A percentile compares a stretch with the other conserved stretches of the same genome.
These are phyloP conservation scores for Microtus ochrogaster DNA, from an alignment of 2,113 vertebrate genomes.

Conservation along the genomic window DNA sequence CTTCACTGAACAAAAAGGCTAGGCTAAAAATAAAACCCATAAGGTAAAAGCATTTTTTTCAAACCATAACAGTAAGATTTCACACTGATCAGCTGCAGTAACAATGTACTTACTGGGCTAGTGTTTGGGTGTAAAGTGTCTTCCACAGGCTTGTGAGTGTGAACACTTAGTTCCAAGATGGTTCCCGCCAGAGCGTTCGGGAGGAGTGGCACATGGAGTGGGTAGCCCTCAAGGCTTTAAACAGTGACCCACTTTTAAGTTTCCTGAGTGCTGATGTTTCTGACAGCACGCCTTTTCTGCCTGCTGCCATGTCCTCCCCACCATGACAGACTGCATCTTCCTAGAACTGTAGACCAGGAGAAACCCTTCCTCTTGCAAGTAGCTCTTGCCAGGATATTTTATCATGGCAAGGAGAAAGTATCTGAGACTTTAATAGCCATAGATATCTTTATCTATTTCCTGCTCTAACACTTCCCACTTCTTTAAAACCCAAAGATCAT, in stretches of 20 bases:
- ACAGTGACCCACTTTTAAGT: neutral
- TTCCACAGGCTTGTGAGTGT: neutral
- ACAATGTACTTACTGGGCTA: conserved; percentile 1
- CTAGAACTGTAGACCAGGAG: neutral
- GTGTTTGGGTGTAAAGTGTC: neutral
- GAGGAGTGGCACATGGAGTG: neutral
- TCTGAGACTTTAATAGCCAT: neutral
- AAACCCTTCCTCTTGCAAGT: neutral
- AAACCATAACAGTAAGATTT: conserved; percentile 47
- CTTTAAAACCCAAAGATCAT: conserved; percentile 2
- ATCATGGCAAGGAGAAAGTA: neutral
- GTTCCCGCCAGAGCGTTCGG: neutral
- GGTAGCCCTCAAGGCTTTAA: neutral
- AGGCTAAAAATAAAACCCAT: conserved; percentile 35
- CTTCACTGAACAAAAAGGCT: conserved; percentile 15
- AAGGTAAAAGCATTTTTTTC: neutral
- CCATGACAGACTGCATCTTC: neutral
- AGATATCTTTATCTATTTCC: conserved; percentile 44
- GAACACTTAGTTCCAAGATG: neutral
- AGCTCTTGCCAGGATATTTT: neutral
- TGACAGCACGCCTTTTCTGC: neutral
- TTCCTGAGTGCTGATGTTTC: neutral
- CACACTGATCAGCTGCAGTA: neutral
- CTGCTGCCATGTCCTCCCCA: neutral
- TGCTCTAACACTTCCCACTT: neutral